These are phyloP conservation scores for Bergia sp. DNA, from an alignment of 92 coral and sea anemone genomes.

Conservation along the genomic window DNA sequence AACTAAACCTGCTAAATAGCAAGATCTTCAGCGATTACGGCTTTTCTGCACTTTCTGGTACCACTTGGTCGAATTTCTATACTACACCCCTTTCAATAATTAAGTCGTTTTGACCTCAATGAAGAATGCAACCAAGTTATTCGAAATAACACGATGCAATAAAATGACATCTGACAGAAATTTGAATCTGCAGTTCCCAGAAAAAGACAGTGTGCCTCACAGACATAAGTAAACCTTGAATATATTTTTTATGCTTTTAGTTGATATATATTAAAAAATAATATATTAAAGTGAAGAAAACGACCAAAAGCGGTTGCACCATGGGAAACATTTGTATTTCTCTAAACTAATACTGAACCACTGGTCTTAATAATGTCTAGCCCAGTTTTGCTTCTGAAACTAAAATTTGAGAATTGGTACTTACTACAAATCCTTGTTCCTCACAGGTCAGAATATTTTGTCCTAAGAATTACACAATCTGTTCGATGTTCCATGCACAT, in stretches of 20 bases:
- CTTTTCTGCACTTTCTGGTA: too few species aligned
- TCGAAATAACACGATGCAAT: not conserved
- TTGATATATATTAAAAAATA: too few species aligned
- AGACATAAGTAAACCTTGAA: not conserved
- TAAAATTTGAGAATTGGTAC: not conserved
- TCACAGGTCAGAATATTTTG: not conserved
- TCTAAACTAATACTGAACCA: not conserved
- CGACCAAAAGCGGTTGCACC: not conserved
- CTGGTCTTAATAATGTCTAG: not conserved
- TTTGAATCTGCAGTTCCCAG: not conserved
- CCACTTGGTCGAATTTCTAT: too few species aligned
- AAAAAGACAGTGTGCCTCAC: not conserved
- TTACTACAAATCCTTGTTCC: not conserved
- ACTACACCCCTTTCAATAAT: too few species aligned
- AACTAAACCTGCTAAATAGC: too few species aligned
- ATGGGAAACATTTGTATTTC: too few species aligned
- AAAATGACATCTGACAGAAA: not conserved
- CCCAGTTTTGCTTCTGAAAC: too few species aligned
- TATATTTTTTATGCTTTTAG: not conserved
- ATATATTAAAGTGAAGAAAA: not conserved
- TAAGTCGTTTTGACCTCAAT: too few species aligned
- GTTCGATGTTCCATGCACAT: not conserved
- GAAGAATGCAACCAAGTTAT: too few species aligned
- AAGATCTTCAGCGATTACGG: too few species aligned
- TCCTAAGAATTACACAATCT: not conserved